Evolutionary conservation across 1,140 invertebrate species (phyloP).

Genomic region (Cheumatopsyche charites): DNA sequence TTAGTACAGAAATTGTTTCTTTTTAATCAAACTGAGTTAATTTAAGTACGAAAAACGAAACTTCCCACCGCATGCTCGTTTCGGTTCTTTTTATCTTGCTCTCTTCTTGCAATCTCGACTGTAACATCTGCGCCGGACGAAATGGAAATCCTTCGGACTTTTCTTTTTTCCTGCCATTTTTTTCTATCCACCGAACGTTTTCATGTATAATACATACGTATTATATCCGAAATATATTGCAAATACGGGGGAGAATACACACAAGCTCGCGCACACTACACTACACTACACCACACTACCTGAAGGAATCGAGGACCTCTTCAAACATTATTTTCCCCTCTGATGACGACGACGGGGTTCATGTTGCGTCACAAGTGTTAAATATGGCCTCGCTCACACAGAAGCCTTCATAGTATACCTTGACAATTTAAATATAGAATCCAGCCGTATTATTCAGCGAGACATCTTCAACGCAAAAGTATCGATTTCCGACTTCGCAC

Average conservation of each 20-base stretch:
- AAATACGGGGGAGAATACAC: not conserved
- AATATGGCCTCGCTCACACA: no score
- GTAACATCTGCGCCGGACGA: conserved; percentile 16
- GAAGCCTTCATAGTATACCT: no score
- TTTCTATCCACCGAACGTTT: no score
- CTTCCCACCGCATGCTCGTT: not conserved
- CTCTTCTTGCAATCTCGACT: conserved; percentile 21
- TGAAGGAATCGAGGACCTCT: conserved; percentile 9
- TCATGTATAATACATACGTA: no score
- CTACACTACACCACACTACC: no score
- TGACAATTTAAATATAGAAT: no score
- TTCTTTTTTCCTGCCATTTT: not conserved
- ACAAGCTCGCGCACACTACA: not conserved
- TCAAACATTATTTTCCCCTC: conserved; percentile 11
- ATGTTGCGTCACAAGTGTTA: not conserved
- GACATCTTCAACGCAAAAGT: not conserved
- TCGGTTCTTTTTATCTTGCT: not conserved
- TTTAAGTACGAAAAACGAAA: conserved; percentile 22
- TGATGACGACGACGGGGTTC: not conserved
- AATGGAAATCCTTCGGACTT: conserved; percentile 23
- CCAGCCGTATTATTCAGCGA: no score
- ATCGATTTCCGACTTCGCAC: not conserved
- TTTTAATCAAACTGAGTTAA: conserved; percentile 15
- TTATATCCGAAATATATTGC: no score
- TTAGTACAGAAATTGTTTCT: not conserved